Percentiles rank a stretch among this genome's conserved stretches.
phyloP scores from a whole-genome alignment of 2,797 vertebrate genomes.

The Prionace glauca region DNA sequence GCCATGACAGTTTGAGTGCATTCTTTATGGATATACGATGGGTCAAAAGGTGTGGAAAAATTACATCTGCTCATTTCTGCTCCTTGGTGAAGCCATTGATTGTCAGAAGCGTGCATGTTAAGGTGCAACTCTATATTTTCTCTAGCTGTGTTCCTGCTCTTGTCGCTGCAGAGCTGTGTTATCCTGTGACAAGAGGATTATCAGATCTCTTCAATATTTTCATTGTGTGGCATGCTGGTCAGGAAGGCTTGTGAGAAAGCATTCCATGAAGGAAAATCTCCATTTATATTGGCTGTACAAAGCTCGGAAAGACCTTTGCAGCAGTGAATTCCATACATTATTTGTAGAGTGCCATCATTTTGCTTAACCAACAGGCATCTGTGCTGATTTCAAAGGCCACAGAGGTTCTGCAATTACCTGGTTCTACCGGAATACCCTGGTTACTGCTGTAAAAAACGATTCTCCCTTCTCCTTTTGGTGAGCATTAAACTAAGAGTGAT shows the following conservation, averaged over 20 bases:
- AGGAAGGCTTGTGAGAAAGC: neutral
- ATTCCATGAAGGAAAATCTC: neutral
- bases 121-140: neutral
- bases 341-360: neutral
- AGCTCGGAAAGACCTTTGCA: neutral
- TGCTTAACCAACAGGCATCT: neutral
- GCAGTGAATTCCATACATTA: neutral
- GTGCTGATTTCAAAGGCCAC: neutral
- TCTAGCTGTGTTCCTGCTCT: too few species aligned
- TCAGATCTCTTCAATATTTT: neutral
- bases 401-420: neutral
- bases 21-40: neutral
- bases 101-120: neutral
- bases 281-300: neutral
- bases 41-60: neutral
- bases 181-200: neutral
- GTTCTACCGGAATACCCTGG: neutral
- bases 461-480: neutral
- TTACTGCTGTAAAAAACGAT: neutral
- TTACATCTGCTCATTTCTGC: too few species aligned
- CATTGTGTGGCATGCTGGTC: neutral
- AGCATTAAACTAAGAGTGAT: neutral
- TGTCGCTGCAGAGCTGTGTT: neutral
- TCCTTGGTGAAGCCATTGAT: neutral
- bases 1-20: too few species aligned